Evolutionary conservation across 2,888 invertebrate genomes (phyloP).

Genomic region (Eilema depressum): DNA sequence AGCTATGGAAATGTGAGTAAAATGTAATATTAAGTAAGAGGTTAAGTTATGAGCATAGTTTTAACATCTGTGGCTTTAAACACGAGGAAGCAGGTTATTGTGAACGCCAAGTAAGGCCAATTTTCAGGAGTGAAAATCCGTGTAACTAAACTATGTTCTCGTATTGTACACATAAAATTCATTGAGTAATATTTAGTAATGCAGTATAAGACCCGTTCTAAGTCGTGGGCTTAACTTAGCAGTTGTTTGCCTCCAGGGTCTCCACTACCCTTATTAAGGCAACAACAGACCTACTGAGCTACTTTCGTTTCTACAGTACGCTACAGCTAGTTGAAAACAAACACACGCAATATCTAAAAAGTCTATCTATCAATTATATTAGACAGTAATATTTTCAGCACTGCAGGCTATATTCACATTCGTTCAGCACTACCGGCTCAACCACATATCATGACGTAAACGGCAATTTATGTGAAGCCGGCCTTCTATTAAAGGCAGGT

Average conservation of each 20-base stretch:
- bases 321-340: no score
- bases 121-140: background rate
- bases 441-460: conserved; percentile 23
- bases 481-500: conserved; percentile 42
- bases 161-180: background rate
- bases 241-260: background rate
- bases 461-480: conserved; percentile 37
- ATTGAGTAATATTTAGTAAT: background rate
- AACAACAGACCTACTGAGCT: no score
- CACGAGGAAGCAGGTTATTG: background rate
- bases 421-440: background rate
- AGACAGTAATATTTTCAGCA: background rate
- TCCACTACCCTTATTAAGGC: background rate
- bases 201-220: background rate
- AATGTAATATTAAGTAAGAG: background rate
- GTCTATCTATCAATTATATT: background rate
- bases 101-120: background rate
- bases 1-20: background rate
- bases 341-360: no score
- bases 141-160: no score
- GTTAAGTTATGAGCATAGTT: no score
- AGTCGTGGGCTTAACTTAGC: background rate
- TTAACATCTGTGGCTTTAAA: background rate
- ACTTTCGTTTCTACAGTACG: no score
- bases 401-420: background rate